Percentiles rank a stretch among this genome's conserved stretches.
These are phyloP conservation scores for Clarias gariepinus DNA, from an alignment of 2,113 vertebrate genomes.

Conservation along the genomic window DNA sequence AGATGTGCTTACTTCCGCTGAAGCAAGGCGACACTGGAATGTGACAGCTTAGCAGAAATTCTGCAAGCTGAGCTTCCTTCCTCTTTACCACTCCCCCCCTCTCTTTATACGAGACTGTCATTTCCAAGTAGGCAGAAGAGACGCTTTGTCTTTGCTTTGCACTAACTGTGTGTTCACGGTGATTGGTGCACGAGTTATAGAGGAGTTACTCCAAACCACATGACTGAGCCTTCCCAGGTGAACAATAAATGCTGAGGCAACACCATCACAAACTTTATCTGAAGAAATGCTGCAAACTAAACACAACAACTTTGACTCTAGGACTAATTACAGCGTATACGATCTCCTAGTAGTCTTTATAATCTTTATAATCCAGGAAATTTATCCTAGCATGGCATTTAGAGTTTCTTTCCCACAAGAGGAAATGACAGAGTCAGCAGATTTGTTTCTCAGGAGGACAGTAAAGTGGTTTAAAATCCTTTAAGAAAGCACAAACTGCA, in stretches of 20 bases:
- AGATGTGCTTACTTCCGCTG: not conserved
- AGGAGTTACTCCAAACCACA: slow-evolving; percentile 37
- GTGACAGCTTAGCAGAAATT: slow-evolving; percentile 35
- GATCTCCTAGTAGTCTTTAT: not conserved
- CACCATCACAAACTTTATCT: not conserved
- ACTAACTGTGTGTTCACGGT: not conserved
- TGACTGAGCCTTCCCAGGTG: slow-evolving; percentile 59
- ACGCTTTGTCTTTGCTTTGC: slow-evolving; percentile 61
- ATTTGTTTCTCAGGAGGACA: slow-evolving; percentile 7
- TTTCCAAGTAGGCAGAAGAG: slow-evolving; percentile 65
- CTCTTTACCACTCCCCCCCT: slow-evolving; percentile 31
- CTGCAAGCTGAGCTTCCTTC: slow-evolving; percentile 65
- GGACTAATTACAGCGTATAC: slow-evolving; percentile 8
- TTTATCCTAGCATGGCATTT: slow-evolving; percentile 16
- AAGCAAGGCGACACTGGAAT: slow-evolving; percentile 19
- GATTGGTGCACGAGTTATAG: slow-evolving; percentile 4
- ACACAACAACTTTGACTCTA: not conserved
- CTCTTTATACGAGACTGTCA: not conserved
- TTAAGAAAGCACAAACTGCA: not conserved
- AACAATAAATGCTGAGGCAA: slow-evolving; percentile 41
- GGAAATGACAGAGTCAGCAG: slow-evolving; percentile 30
- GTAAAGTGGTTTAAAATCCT: slow-evolving; percentile 45
- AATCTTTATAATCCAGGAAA: not conserved
- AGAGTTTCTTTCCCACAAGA: not conserved
- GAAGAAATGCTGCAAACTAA: not conserved